These are phyloP conservation scores for Melanostoma mellinum DNA, from an alignment of 2,888 invertebrate genomes.

Conservation along the genomic window DNA sequence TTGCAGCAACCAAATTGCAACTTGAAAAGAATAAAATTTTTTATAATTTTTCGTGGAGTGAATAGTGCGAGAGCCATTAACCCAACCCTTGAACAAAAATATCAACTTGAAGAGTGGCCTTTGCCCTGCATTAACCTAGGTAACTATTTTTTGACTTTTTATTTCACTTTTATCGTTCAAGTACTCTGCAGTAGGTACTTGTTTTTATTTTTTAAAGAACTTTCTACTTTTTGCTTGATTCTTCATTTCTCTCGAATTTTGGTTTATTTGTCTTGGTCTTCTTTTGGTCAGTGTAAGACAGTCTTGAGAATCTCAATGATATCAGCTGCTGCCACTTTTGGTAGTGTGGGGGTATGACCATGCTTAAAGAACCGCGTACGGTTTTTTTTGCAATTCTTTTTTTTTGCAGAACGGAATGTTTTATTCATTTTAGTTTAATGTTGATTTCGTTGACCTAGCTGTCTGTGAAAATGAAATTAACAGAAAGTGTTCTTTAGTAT, in stretches of 20 bases:
- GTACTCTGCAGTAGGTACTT: slow-evolving; percentile 37
- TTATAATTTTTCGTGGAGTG: slow-evolving; percentile 16
- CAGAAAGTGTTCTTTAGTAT: slow-evolving; percentile 46
- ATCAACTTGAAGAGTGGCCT: slow-evolving; percentile 3
- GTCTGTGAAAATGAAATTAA: slow-evolving; percentile 58
- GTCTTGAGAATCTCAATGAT: slow-evolving; percentile 59
- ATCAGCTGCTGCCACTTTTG: slow-evolving; percentile 1
- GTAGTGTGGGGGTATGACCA: slow-evolving; percentile 5
- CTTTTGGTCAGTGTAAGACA: slow-evolving; percentile 3
- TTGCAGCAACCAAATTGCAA: slow-evolving; percentile 44
- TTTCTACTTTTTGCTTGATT: slow-evolving; percentile 71
- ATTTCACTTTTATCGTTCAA: slow-evolving; percentile 34
- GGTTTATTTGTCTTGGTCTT: slow-evolving; percentile 11
- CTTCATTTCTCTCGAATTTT: slow-evolving; percentile 40
- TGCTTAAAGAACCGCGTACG: slow-evolving; percentile 44
- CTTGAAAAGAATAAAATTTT: slow-evolving; percentile 21
- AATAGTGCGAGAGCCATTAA: slow-evolving; percentile 26
- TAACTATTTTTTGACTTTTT: slow-evolving; percentile 18
- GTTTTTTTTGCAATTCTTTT: slow-evolving; percentile 13
- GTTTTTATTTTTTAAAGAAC: slow-evolving; percentile 44
- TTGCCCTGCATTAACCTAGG: slow-evolving; percentile 12
- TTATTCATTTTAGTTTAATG: slow-evolving; percentile 38
- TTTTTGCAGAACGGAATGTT: slow-evolving; percentile 43
- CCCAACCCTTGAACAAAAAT: background rate
- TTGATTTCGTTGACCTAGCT: slow-evolving; percentile 58